phyloP scores from a whole-genome alignment of 2,113 vertebrate species.

The Nymphicus hollandicus region DNA sequence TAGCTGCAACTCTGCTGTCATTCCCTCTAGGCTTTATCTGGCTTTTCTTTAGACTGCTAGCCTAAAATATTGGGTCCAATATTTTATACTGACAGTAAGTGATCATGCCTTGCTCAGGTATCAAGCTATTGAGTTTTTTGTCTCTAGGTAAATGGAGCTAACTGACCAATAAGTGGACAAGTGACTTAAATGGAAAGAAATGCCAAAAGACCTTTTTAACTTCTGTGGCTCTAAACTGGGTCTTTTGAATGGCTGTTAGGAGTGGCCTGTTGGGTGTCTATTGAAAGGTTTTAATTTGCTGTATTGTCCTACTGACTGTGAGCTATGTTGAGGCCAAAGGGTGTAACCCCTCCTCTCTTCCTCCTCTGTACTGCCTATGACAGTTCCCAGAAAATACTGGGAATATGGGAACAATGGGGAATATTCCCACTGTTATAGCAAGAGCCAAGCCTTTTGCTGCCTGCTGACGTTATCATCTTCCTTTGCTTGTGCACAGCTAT shows the following conservation, averaged over 20 bases:
- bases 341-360: background rate
- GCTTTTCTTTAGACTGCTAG: background rate
- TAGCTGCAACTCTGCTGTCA: background rate
- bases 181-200: background rate
- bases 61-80: background rate
- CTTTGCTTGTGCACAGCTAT: background rate
- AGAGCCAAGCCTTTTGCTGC: background rate
- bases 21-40: background rate
- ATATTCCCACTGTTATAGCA: background rate
- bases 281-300: background rate
- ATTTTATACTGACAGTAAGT: background rate
- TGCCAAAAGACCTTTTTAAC: background rate
- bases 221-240: background rate
- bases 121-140: background rate
- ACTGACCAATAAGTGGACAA: background rate
- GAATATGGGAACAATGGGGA: background rate
- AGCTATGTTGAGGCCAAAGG: background rate
- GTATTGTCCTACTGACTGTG: background rate
- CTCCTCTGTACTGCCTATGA: background rate
- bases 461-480: background rate
- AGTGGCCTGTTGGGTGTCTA: background rate
- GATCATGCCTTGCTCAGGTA: background rate
- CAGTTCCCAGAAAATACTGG: background rate
- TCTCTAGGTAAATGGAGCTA: background rate
- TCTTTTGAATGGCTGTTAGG: background rate